A percentile compares a stretch with the other conserved stretches of the same genome.
phyloP scores from a whole-genome alignment of 1,140 invertebrate species.

The Drosophila arawakana region DNA sequence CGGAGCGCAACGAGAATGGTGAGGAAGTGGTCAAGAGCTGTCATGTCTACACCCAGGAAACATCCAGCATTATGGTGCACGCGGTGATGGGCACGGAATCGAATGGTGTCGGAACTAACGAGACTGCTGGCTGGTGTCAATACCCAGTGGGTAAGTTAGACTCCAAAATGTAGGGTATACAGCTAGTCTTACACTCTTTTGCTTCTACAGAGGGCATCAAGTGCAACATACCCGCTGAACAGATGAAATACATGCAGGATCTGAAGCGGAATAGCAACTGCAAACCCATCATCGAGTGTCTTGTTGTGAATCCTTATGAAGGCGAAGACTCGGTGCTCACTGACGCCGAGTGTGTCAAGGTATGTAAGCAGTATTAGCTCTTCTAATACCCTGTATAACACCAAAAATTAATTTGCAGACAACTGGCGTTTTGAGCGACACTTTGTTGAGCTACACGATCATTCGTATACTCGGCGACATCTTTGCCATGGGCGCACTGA shows the following conservation, averaged over 20 bases:
- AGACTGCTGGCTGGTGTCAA: conserved; percentile 86
- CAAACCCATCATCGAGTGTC: conserved; percentile 88
- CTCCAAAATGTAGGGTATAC: background rate
- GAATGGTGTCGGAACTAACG: conserved; percentile 59
- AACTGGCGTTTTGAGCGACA: conserved; percentile 87
- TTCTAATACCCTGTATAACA: background rate
- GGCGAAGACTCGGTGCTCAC: conserved; percentile 87
- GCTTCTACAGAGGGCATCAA: conserved; percentile 85
- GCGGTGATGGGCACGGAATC: conserved; percentile 84
- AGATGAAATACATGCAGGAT: conserved; percentile 77
- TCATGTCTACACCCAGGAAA: conserved; percentile 86
- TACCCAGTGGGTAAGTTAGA: conserved; percentile 85
- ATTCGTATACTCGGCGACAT: conserved; percentile 90
- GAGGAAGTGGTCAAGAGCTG: conserved; percentile 82
- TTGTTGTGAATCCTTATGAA: conserved; percentile 88
- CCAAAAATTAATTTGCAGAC: conserved; percentile 28
- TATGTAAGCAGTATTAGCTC: conserved; percentile 43
- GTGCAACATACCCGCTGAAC: conserved; percentile 86
- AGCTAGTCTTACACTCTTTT: background rate
- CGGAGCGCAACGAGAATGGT: conserved; percentile 65
- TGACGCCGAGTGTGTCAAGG: conserved; percentile 87
- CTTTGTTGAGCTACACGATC: conserved; percentile 90
- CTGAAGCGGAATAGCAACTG: conserved; percentile 78
- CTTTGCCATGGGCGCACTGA: conserved; percentile 89
- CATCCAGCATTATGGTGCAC: conserved; percentile 84